These are phyloP conservation scores for Oreotrochilus melanogaster DNA, from an alignment of 2,113 vertebrate genomes.

Conservation along the genomic window DNA sequence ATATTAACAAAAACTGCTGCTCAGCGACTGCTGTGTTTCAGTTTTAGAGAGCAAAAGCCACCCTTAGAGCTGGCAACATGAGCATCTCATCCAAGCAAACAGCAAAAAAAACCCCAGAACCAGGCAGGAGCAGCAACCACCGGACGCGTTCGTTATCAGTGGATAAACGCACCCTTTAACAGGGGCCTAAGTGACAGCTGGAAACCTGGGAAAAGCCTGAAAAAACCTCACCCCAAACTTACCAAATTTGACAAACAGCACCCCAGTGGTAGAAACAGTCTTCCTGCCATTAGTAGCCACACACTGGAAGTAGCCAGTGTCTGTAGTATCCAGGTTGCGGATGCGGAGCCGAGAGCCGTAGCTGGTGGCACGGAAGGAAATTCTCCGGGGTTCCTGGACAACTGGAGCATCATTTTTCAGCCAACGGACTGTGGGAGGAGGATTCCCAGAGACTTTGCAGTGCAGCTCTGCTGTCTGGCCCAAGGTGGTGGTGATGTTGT, in stretches of 20 bases:
- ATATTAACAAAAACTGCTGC: not conserved
- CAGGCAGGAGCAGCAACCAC: not conserved
- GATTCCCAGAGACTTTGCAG: slow-evolving; percentile 91
- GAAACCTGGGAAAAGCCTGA: accelerated
- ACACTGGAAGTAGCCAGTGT: slow-evolving; percentile 98
- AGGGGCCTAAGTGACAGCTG: not conserved
- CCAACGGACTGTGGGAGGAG: slow-evolving; percentile 89
- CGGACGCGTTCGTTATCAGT: accelerated
- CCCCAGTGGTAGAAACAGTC: slow-evolving; percentile 92
- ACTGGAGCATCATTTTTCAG: slow-evolving; percentile 97
- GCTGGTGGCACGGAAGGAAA: slow-evolving; percentile 87
- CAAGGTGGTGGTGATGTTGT: slow-evolving; percentile 97
- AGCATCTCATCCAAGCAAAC: not conserved
- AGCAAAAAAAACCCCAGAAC: not conserved
- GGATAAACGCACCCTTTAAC: not conserved
- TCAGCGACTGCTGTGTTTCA: not conserved
- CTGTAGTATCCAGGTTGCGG: slow-evolving; percentile 95
- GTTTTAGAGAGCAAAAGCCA: not conserved
- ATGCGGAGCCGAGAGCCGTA: slow-evolving; percentile 95
- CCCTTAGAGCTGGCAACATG: not conserved
- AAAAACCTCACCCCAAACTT: slow-evolving; percentile 42
- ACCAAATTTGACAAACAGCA: slow-evolving; percentile 98
- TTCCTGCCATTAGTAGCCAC: slow-evolving; percentile 89
- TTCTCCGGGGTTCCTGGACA: slow-evolving; percentile 91
- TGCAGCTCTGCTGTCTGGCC: slow-evolving; percentile 93